Percentiles rank a stretch among this genome's conserved stretches.
Evolutionary conservation across 2,888 invertebrate species (phyloP).

Genomic region (Calliphora vomitoria): DNA sequence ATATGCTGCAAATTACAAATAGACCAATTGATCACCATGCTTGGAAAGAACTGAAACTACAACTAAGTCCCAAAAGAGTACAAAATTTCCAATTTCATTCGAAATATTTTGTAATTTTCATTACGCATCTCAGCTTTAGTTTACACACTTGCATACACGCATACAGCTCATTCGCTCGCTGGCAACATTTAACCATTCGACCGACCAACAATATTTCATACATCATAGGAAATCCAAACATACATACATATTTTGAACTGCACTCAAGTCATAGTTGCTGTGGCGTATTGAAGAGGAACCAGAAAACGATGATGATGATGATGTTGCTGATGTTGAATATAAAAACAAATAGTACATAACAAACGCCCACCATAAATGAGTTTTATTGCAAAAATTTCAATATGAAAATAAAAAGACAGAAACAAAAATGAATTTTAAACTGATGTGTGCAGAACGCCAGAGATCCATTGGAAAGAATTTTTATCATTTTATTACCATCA

Average conservation of each 20-base stretch:
- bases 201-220: constrained; percentile 39
- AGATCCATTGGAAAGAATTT: constrained; percentile 58
- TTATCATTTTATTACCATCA: constrained; percentile 71
- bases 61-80: too few relatives aligned
- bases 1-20: too few relatives aligned
- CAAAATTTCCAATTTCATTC: too few relatives aligned
- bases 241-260: constrained; percentile 9
- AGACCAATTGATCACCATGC: too few relatives aligned
- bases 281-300: constrained; percentile 8
- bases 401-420: constrained; percentile 42
- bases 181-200: constrained; percentile 52
- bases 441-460: constrained; percentile 45
- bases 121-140: background rate
- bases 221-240: constrained; percentile 18
- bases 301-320: constrained; percentile 14
- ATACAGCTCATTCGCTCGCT: background rate
- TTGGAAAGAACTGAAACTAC: too few relatives aligned
- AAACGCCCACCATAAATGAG: constrained; percentile 71
- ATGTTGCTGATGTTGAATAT: constrained; percentile 29
- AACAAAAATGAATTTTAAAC: constrained; percentile 56
- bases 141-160: background rate
- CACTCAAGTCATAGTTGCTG: constrained; percentile 41
- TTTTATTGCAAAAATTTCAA: constrained; percentile 69
- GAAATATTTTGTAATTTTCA: too few relatives aligned
- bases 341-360: constrained; percentile 65